Percentiles rank a stretch among this genome's conserved stretches.
phyloP scores from a whole-genome alignment of 92 coral and sea anemone genomes.

The Desmophyllum pertusum region DNA sequence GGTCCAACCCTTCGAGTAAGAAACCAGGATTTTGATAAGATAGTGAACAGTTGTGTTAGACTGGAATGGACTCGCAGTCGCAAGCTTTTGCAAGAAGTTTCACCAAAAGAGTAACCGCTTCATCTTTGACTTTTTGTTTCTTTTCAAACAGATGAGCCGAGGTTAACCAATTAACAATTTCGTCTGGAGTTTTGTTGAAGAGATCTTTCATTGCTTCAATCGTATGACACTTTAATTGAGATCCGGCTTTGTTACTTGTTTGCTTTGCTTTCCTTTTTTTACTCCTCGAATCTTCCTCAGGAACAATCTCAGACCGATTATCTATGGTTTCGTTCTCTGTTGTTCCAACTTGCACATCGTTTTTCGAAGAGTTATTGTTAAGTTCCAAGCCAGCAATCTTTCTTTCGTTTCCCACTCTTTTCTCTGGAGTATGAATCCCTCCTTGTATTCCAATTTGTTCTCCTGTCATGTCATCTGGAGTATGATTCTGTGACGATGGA shows the following conservation, averaged over 20 bases:
- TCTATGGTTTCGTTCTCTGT: background rate
- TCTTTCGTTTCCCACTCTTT: background rate
- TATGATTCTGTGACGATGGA: background rate
- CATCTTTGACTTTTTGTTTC: slow-evolving; percentile 45
- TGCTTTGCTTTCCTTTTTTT: background rate
- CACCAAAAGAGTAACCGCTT: slow-evolving; percentile 57
- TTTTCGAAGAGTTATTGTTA: background rate
- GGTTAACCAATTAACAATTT: slow-evolving; percentile 65
- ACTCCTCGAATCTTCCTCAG: background rate
- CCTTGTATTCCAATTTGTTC: background rate
- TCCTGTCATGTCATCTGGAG: background rate
- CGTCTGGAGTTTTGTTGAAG: slow-evolving; percentile 65
- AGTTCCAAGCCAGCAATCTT: background rate
- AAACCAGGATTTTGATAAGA: slow-evolving; percentile 58
- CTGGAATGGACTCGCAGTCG: slow-evolving; percentile 43
- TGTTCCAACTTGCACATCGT: background rate
- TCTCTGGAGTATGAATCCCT: background rate
- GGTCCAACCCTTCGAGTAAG: slow-evolving; percentile 56
- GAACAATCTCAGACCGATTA: background rate
- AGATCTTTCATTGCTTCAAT: slow-evolving; percentile 13
- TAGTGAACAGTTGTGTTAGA: slow-evolving; percentile 47
- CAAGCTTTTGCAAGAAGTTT: slow-evolving; percentile 75
- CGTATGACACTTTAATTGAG: background rate
- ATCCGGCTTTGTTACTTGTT: background rate
- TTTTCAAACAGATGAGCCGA: slow-evolving; percentile 31